These are phyloP conservation scores for Gobio gobio DNA, from an alignment of 2,113 vertebrate species.

Conservation along the genomic window DNA sequence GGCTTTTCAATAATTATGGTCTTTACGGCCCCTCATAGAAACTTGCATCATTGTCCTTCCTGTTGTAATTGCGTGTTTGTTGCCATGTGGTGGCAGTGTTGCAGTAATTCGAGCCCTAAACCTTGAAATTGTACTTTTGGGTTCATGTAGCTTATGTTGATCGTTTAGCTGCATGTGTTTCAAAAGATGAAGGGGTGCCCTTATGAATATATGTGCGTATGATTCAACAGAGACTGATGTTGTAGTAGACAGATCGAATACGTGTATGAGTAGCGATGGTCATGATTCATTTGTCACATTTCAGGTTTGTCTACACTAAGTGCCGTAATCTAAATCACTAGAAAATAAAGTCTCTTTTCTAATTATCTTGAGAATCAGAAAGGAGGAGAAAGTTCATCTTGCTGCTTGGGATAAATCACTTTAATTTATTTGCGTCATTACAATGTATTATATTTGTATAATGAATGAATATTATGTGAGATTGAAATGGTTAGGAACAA, in stretches of 20 bases:
- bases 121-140: background rate
- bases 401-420: slow-evolving; percentile 5
- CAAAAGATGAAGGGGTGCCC: background rate
- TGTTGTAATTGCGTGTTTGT: background rate
- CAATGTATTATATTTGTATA: background rate
- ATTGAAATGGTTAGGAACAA: slow-evolving; percentile 29
- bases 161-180: background rate
- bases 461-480: background rate
- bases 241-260: background rate
- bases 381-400: background rate
- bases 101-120: background rate
- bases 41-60: background rate
- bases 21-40: background rate
- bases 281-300: background rate
- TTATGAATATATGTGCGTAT: background rate
- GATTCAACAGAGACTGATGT: slow-evolving; percentile 1
- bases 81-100: slow-evolving; percentile 26
- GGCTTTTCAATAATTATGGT: too few species aligned
- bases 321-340: background rate
- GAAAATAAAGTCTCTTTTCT: background rate
- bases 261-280: background rate
- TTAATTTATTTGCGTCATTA: slow-evolving; percentile 18
- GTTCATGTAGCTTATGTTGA: background rate
- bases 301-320: background rate
- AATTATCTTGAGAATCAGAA: background rate